These are phyloP conservation scores for Ormyrus pomaceus DNA, from an alignment of 2,888 invertebrate genomes.

Conservation along the genomic window DNA sequence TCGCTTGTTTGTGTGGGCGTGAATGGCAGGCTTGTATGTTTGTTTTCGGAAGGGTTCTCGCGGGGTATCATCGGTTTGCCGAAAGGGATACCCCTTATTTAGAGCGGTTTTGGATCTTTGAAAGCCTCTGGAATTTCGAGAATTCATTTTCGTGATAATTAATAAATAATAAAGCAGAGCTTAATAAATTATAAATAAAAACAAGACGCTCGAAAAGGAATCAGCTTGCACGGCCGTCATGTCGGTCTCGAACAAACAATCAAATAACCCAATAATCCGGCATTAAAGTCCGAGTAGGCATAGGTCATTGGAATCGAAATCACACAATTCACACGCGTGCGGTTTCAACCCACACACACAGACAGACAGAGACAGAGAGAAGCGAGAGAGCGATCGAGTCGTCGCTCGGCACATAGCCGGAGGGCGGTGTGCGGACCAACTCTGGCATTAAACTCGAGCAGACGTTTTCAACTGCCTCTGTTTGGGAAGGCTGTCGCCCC, in stretches of 20 bases:
- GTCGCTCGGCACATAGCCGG: constrained; percentile 44
- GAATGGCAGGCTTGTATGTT: constrained; percentile 1
- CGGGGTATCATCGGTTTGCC: neutral
- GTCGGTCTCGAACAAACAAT: neutral
- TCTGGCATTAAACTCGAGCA: constrained; percentile 72
- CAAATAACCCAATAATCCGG: neutral
- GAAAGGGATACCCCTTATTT: neutral
- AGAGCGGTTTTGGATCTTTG: neutral
- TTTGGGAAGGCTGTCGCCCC: constrained; percentile 73
- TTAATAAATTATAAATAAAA: no score
- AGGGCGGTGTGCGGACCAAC: constrained; percentile 54
- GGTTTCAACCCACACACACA: constrained; percentile 26
- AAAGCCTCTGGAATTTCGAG: no score
- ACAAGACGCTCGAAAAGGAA: no score
- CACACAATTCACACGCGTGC: constrained; percentile 54
- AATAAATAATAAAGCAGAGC: no score
- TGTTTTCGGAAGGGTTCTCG: constrained; percentile 33
- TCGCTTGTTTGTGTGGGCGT: constrained; percentile 21
- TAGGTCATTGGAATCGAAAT: constrained; percentile 11
- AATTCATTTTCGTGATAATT: no score
- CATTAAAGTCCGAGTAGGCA: neutral
- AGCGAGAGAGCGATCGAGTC: constrained; percentile 54
- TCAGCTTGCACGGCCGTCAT: no score
- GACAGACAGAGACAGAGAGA: neutral
- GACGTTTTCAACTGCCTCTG: constrained; percentile 73